Evolutionary conservation across 1,140 invertebrate species (phyloP), one percentile per base, ranked within the genome.

Genomic region (Zaprionus africanus): DNA sequence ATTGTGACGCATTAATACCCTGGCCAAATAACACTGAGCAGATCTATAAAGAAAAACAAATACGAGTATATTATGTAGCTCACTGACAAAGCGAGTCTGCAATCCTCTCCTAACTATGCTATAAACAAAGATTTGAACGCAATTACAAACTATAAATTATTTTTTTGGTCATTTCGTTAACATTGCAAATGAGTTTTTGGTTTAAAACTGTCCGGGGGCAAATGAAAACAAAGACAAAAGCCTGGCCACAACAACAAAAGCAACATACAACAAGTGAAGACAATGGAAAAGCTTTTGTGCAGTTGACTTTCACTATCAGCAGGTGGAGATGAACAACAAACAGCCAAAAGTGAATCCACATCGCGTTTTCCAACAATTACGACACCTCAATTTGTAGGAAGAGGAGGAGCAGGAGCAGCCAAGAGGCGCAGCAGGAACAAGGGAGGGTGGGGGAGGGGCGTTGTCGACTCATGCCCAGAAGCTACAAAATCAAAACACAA

Each of bases 381-480:
- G 81, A 90, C 84, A 90, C 84, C 81, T 90, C 85, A 85, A 88
- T 90, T 85, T 88, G 85, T 31, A 66, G 46, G 7, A 66, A 36
- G 7, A 65, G 69, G 36, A 63, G 41, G 26, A 28, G 31, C 6
- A 17, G 36, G 28, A 41, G 13, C 7, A 46, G 12, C 4, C 4
- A 41, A 34, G 17, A 54, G n/a, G 5, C n/a, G 22, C 22, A 22
- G 13, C 9, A 31, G 24, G 22, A 58, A 7, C n/a, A 28, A 4
- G 24, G 28, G 3, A 43, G 15, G 0, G 12, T n/a, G 38, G 7
- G 3, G 12, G 4, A 31, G 34, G 7, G 2, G 12, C n/a, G n/a
- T 46, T 12, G 17, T 9, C n/a, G 12, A 51, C 41, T 81, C 49
- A 79, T 88, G 84, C 84, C 84, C 84, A 88, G 84, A 88, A 88